Evolutionary conservation across 2,113 vertebrate genomes (phyloP).

Genomic region (Daubentonia madagascariensis): DNA sequence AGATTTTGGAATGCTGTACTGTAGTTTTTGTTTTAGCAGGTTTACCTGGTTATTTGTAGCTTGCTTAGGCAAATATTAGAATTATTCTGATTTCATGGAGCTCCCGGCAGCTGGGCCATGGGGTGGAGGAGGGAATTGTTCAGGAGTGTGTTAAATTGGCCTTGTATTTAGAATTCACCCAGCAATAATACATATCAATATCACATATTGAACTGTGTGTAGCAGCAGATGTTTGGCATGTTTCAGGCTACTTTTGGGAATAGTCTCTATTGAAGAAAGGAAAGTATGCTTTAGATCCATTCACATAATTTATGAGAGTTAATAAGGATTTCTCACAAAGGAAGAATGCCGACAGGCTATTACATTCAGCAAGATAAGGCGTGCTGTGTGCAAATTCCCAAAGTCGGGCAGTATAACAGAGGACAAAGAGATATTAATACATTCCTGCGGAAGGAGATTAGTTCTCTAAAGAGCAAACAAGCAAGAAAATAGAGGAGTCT

Average conservation of each 20-base stretch:
- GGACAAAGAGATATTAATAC: slow-evolving; percentile 62
- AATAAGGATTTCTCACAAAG: slow-evolving; percentile 64
- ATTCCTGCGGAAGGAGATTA: slow-evolving; percentile 56
- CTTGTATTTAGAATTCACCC: slow-evolving; percentile 16
- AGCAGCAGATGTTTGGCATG: slow-evolving; percentile 63
- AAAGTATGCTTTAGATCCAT: slow-evolving; percentile 40
- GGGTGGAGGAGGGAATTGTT: background rate
- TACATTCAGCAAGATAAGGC: slow-evolving; percentile 58
- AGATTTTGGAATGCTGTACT: background rate
- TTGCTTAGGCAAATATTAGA: background rate
- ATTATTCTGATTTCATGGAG: background rate
- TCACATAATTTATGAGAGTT: slow-evolving; percentile 59
- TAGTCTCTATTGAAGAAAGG: slow-evolving; percentile 46
- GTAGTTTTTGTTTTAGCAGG: slow-evolving; percentile 11
- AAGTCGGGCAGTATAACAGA: background rate
- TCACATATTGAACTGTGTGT: slow-evolving; percentile 45
- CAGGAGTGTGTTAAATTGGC: slow-evolving; percentile 1
- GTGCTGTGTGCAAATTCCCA: slow-evolving; percentile 40
- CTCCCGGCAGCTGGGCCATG: background rate
- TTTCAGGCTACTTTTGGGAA: slow-evolving; percentile 59
- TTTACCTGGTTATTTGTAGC: background rate
- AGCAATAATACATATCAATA: slow-evolving; percentile 30
- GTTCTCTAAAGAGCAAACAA: slow-evolving; percentile 51
- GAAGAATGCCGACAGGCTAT: slow-evolving; percentile 45
- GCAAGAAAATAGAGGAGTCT: background rate